phyloP scores from a whole-genome alignment of 2,113 vertebrate species.

The Stictonetta naevosa region DNA sequence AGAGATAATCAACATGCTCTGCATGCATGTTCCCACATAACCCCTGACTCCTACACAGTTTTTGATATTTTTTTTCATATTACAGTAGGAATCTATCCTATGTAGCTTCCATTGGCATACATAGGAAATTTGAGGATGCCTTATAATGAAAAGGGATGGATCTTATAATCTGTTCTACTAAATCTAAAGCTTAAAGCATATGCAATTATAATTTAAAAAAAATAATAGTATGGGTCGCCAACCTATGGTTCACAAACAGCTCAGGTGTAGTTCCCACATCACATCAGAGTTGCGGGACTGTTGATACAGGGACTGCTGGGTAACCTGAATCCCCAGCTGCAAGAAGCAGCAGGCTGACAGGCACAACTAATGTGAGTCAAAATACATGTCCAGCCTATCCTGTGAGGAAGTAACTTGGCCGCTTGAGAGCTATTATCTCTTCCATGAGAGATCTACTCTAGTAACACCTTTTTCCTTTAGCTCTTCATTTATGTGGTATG shows the following conservation, averaged over 20 bases:
- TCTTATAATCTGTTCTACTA: neutral
- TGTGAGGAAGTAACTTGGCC: neutral
- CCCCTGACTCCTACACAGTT: neutral
- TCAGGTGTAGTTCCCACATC: neutral
- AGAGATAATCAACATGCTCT: neutral
- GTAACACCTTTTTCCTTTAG: neutral
- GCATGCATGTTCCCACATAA: neutral
- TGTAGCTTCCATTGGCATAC: neutral
- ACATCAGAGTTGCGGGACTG: neutral
- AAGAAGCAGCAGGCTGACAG: neutral
- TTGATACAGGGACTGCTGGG: neutral
- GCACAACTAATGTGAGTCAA: neutral
- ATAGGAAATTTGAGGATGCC: neutral
- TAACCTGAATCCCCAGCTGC: neutral
- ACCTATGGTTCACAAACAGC: neutral
- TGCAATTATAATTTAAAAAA: neutral
- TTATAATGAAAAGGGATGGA: neutral
- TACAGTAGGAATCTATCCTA: neutral
- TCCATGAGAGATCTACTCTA: neutral
- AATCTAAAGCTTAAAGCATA: neutral
- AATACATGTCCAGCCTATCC: neutral
- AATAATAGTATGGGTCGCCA: neutral
- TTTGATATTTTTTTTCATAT: neutral
- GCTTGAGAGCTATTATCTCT: neutral
- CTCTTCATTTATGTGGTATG: neutral